These are phyloP conservation scores for Melipona bicolor DNA, from an alignment of 2,888 invertebrate species.

Conservation along the genomic window DNA sequence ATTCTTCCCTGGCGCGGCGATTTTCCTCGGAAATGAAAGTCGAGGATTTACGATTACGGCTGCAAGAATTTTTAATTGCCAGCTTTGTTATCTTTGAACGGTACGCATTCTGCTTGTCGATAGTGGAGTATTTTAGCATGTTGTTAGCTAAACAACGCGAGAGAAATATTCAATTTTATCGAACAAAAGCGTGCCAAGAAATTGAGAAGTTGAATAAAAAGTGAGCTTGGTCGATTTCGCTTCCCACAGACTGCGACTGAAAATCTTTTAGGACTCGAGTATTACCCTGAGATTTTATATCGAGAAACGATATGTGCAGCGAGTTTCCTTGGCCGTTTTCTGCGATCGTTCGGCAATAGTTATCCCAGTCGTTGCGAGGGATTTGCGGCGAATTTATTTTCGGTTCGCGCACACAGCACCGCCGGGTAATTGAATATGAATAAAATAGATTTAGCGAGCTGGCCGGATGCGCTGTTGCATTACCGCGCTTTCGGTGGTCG, in stretches of 20 bases:
- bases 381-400: constrained; percentile 44
- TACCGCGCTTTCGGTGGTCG: constrained; percentile 40
- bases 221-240: not conserved
- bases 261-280: not conserved
- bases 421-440: constrained; percentile 54
- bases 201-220: too few species aligned
- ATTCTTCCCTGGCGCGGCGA: not conserved
- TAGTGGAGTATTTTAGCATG: too few species aligned
- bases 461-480: constrained; percentile 38
- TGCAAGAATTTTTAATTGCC: not conserved
- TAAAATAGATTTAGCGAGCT: constrained; percentile 46
- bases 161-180: too few species aligned
- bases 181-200: too few species aligned
- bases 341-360: constrained; percentile 15
- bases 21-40: not conserved
- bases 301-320: not conserved
- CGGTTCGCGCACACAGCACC: constrained; percentile 1
- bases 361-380: not conserved
- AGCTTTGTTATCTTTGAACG: not conserved
- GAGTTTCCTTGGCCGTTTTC: constrained; percentile 3
- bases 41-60: not conserved
- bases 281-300: constrained; percentile 9
- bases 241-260: not conserved
- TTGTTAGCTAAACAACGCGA: too few species aligned
- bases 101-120: too few species aligned